These are phyloP conservation scores for Cataglyphis rosenhaueri DNA, from an alignment of 2,888 invertebrate genomes.

Conservation along the genomic window DNA sequence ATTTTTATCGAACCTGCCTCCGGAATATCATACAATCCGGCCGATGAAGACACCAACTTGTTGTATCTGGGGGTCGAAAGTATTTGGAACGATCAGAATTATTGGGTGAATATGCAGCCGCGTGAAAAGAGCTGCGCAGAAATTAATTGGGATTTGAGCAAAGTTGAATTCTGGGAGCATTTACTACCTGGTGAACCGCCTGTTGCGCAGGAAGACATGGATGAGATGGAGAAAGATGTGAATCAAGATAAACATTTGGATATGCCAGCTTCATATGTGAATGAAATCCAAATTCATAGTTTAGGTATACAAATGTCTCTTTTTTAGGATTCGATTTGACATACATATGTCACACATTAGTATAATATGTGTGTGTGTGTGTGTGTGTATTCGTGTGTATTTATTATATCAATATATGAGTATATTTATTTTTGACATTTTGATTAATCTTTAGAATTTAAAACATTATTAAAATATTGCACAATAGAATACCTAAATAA, in stretches of 20 bases:
- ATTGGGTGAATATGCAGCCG: conserved; percentile 91
- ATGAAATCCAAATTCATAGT: conserved; percentile 87
- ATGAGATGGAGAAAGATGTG: conserved; percentile 86
- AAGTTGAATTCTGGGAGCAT: conserved; percentile 90
- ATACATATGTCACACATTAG: background rate
- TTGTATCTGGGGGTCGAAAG: conserved; percentile 93
- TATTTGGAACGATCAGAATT: conserved; percentile 95
- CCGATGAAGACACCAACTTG: conserved; percentile 87
- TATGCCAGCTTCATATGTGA: conserved; percentile 92
- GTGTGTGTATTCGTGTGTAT: too few species aligned
- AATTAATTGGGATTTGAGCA: conserved; percentile 88
- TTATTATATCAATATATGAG: background rate
- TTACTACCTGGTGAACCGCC: conserved; percentile 90
- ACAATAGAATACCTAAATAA: background rate
- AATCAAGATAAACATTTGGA: conserved; percentile 89
- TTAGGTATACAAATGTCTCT: conserved; percentile 49
- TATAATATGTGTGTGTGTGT: background rate
- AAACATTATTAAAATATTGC: too few species aligned
- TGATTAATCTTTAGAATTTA: too few species aligned
- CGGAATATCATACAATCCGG: conserved; percentile 86
- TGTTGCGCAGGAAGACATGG: conserved; percentile 85
- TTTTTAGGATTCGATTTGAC: background rate
- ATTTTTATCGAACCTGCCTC: conserved; percentile 95
- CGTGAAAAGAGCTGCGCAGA: conserved; percentile 86
- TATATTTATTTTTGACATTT: background rate